A percentile compares a stretch with the other conserved stretches of the same genome.
These are phyloP conservation scores for Caenorhabditis auriculariae DNA, from an alignment of 2,888 invertebrate species.

Conservation along the genomic window DNA sequence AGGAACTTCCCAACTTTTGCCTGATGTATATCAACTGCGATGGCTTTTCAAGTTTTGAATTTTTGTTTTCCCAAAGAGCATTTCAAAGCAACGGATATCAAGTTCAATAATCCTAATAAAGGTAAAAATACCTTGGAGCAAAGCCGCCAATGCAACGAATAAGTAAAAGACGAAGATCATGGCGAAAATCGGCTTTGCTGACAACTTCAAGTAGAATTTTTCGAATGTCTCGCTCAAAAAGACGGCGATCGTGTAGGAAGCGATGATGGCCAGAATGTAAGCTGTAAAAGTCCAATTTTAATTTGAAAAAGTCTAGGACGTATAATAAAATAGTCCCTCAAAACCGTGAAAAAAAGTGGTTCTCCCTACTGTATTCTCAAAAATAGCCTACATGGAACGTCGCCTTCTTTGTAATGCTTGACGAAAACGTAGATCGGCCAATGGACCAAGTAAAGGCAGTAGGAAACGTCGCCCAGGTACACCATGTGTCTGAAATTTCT, in stretches of 20 bases:
- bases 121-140: conserved; percentile 5
- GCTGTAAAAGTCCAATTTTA: conserved; percentile 9
- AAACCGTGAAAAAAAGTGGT: neutral
- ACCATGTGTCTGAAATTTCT: conserved; percentile 12
- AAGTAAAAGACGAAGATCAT: conserved; percentile 18
- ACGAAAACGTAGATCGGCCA: conserved; percentile 35
- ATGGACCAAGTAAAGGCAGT: conserved; percentile 32
- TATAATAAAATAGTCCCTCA: neutral
- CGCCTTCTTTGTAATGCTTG: conserved; percentile 21
- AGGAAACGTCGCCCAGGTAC: conserved; percentile 36
- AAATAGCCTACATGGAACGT: conserved; percentile 3
- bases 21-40: too few species aligned
- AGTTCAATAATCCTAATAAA: too few species aligned
- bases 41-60: too few species aligned
- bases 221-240: conserved; percentile 23
- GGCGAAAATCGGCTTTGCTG: conserved; percentile 1
- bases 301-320: neutral
- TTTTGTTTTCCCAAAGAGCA: too few species aligned
- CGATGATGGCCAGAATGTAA: conserved; percentile 12
- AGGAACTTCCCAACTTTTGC: too few species aligned
- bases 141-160: neutral
- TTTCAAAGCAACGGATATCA: too few species aligned
- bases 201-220: conserved; percentile 27
- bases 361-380: neutral
- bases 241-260: conserved; percentile 13